These are phyloP conservation scores for Pseudococcus viburni DNA, from an alignment of 2,888 invertebrate genomes.

Conservation along the genomic window DNA sequence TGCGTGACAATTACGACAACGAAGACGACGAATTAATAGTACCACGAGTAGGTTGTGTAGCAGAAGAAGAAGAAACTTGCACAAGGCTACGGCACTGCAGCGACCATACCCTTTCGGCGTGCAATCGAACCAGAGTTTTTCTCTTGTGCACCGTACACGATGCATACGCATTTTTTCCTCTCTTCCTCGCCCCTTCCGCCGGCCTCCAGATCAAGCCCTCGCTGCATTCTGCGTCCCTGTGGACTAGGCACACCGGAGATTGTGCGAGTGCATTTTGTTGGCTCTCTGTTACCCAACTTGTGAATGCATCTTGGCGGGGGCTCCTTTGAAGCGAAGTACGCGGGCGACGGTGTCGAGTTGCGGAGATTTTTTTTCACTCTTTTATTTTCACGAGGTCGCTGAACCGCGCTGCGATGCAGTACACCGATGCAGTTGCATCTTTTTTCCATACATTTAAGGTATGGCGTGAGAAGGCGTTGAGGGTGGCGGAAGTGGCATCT, in stretches of 20 bases:
- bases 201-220: background rate
- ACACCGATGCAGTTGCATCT: background rate
- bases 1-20: slow-evolving; percentile 61
- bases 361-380: background rate
- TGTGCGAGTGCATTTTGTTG: slow-evolving; percentile 28
- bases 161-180: background rate
- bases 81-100: background rate
- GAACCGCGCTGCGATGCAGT: background rate
- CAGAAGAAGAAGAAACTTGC: slow-evolving; percentile 15
- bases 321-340: background rate
- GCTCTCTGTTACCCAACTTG: background rate
- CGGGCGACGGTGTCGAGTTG: slow-evolving; percentile 1
- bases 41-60: background rate
- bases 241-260: background rate
- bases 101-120: background rate
- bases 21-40: slow-evolving; percentile 1
- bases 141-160: background rate
- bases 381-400: slow-evolving; percentile 34
- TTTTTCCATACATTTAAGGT: background rate
- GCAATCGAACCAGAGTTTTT: background rate
- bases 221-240: background rate
- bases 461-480: background rate
- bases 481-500: background rate
- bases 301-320: slow-evolving; percentile 40
- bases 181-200: background rate